Conservation (phyloP, 2,113 vertebrate genomes). For the Heptranchias perlo region DNA sequence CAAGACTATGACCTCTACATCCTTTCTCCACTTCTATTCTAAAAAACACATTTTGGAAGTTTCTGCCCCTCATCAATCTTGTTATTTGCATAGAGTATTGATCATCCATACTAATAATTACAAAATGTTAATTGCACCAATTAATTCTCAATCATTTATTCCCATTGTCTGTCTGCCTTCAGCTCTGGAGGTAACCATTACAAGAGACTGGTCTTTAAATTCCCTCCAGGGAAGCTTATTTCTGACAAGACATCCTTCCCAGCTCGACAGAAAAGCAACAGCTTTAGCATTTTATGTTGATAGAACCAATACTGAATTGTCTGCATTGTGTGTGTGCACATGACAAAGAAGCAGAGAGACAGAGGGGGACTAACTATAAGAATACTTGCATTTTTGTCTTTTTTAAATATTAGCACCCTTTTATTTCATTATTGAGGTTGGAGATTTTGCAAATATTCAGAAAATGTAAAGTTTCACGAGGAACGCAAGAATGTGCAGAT, state of each 20-base stretch:
- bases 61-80: conserved; percentile 74
- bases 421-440: neutral
- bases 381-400: neutral
- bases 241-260: conserved; percentile 39
- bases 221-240: conserved; percentile 59
- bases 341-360: neutral
- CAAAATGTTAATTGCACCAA: conserved; percentile 98
- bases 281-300: neutral
- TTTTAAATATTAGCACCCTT: neutral
- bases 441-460: neutral
- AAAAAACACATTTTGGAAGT: conserved; percentile 67
- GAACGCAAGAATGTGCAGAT: too few species aligned
- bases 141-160: conserved; percentile 93
- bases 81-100: conserved; percentile 86
- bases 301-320: neutral
- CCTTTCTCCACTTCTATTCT: conserved; percentile 45
- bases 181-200: conserved; percentile 82
- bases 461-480: neutral
- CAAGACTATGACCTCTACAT: neutral
- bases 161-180: conserved; percentile 69
- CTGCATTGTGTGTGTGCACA: neutral
- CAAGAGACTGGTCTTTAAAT: conserved; percentile 70
- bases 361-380: neutral
- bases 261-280: neutral
- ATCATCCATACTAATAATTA: conserved; percentile 87